Base-by-base conservation (phyloP, 2,888 invertebrate genomes). In the Aproaerema taeniolella region DNA sequence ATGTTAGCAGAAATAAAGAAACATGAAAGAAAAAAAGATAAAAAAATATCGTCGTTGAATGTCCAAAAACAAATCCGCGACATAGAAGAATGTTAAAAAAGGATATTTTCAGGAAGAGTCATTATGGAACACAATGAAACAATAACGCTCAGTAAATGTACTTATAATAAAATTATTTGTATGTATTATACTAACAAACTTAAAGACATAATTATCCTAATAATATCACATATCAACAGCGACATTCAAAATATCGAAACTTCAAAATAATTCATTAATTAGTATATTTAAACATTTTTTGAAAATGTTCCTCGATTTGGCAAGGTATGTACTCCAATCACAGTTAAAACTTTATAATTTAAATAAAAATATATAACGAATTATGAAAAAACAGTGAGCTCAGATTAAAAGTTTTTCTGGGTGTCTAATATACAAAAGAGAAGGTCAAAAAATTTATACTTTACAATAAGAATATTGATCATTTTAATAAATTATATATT, bases 151-250 rank as follows among this genome's bases (percentile, higher is more conserved):
- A 20, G 7, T 20, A 20, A 20, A 20, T 20, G 20, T 20, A 20
- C 4, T 15, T 31, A n/a, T 33, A 8, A 4, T 20, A 20, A 20
- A 20, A 20, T 20, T 6, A 20, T 6, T 20, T 7, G 20, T 6
- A 6, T 20, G 7, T 6, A 20, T 11, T 32, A 11, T 12, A 17
- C 53, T 53, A 39, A 14, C 44, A 42, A n/a, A n/a, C 20, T 20
- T 20, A 20, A 20, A 20, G 4, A 4, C 8, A 20, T 6, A 20
- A 20, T 20, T 20, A 20, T 8, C 4, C 20, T 66, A 26, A 53
- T 81, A 81, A 79, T 85, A 85, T 85, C 83, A 85, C 83, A 82
- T 79, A 78, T 79, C 74, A 78, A 61, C 75, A 79, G 76, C 73
- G 71, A 78, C 69, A 75, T 64, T 60, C 56, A 55, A 52, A 61